Percentiles rank a stretch among this genome's conserved stretches.
Evolutionary conservation across 2,797 vertebrate species (phyloP).

Genomic region (Furcifer pardalis): DNA sequence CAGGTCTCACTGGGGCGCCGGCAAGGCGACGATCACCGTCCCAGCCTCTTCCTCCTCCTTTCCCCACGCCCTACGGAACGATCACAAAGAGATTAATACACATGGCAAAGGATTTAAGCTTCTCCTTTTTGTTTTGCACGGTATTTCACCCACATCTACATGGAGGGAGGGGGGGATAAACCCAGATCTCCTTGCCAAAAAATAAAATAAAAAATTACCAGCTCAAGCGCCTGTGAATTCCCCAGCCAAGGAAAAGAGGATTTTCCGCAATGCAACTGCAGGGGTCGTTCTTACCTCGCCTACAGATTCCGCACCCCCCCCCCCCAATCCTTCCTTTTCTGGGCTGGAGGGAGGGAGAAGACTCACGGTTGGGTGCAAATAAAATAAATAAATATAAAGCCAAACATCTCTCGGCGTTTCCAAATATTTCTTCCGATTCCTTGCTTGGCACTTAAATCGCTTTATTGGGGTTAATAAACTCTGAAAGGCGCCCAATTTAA

Average conservation of each 20-base stretch:
- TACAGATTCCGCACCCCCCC: slow-evolving; percentile 46
- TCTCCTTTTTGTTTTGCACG: not conserved
- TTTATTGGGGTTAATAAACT: slow-evolving; percentile 25
- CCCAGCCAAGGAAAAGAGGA: slow-evolving; percentile 40
- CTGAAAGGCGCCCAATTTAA: not conserved
- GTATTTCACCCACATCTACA: slow-evolving; percentile 9
- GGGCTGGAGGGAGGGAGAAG: too few species aligned
- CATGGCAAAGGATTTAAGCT: slow-evolving; percentile 22
- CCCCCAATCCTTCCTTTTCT: not conserved
- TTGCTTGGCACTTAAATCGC: slow-evolving; percentile 26
- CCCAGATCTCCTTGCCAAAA: slow-evolving; percentile 13
- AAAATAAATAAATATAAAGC: not conserved
- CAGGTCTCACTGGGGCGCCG: slow-evolving; percentile 65
- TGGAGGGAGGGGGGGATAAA: not conserved
- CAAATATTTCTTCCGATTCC: not conserved
- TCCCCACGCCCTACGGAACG: slow-evolving; percentile 56
- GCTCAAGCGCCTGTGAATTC: slow-evolving; percentile 42
- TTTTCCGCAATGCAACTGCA: slow-evolving; percentile 76
- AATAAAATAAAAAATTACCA: too few species aligned
- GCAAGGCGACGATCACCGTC: slow-evolving; percentile 38
- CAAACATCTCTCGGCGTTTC: not conserved
- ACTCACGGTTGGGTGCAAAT: not conserved
- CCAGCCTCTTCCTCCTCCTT: slow-evolving; percentile 9
- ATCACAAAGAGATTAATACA: slow-evolving; percentile 61
- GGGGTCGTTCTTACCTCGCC: slow-evolving; percentile 78